Conservation (phyloP, 2,888 invertebrate species). For the Drosophila cognata region DNA sequence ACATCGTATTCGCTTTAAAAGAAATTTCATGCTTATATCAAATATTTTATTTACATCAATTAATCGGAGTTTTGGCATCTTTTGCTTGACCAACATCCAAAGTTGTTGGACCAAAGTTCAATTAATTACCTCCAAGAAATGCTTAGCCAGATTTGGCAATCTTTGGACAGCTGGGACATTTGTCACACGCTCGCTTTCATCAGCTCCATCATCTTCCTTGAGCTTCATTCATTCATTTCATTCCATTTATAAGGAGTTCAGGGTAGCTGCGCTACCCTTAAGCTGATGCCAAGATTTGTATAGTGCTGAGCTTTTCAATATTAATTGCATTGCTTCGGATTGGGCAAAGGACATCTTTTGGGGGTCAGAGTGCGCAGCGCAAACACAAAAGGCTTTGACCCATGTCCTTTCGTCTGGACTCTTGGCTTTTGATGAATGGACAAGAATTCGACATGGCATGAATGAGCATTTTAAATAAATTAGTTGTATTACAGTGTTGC, state of each 20-base stretch:
- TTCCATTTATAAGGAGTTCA: constrained; percentile 16
- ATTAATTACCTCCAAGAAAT: constrained; percentile 65
- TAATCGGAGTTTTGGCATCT: background rate
- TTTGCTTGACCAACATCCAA: background rate
- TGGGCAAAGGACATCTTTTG: constrained; percentile 38
- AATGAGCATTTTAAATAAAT: constrained; percentile 80
- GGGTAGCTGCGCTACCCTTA: constrained; percentile 20
- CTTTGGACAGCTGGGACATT: constrained; percentile 63
- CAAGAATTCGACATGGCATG: constrained; percentile 75
- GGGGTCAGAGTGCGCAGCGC: constrained; percentile 34
- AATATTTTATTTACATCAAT: background rate
- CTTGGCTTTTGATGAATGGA: constrained; percentile 80
- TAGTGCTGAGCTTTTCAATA: constrained; percentile 69
- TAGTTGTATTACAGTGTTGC: constrained; percentile 71
- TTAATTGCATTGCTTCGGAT: constrained; percentile 70
- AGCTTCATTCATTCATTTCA: constrained; percentile 19
- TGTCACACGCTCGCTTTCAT: constrained; percentile 77
- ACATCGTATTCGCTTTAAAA: background rate
- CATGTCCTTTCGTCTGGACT: constrained; percentile 59
- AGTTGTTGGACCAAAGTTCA: constrained; percentile 49
- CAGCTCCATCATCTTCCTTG: constrained; percentile 67
- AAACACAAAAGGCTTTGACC: constrained; percentile 71
- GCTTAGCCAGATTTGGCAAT: constrained; percentile 58
- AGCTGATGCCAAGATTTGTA: constrained; percentile 29
- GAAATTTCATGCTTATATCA: background rate